phyloP scores from a whole-genome alignment of 2,113 vertebrate genomes.

The Beaufortia kweichowensis region DNA sequence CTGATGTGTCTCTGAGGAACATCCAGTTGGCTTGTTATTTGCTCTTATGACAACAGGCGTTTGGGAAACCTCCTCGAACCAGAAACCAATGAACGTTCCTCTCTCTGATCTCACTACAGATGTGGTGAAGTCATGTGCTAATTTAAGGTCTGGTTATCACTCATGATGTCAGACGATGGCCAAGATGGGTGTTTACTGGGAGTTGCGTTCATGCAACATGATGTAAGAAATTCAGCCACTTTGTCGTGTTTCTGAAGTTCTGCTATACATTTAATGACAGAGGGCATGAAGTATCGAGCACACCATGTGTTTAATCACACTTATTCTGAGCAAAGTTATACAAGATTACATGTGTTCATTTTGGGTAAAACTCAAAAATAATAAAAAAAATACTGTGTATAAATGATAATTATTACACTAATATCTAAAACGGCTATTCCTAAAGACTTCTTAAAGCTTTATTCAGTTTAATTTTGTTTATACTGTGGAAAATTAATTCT shows the following conservation, averaged over 20 bases:
- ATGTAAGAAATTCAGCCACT: slow-evolving; percentile 17
- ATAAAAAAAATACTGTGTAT: too few species aligned
- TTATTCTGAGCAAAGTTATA: not conserved
- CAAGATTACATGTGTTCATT: not conserved
- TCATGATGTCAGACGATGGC: slow-evolving; percentile 34
- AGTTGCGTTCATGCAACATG: slow-evolving; percentile 28
- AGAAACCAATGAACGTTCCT: slow-evolving; percentile 30
- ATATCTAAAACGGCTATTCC: too few species aligned
- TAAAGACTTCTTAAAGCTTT: too few species aligned
- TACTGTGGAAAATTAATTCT: too few species aligned
- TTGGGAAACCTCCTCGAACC: slow-evolving; percentile 32
- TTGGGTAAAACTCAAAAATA: not conserved
- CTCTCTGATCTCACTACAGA: slow-evolving; percentile 37
- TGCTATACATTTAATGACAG: slow-evolving; percentile 49
- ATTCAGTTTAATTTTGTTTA: too few species aligned
- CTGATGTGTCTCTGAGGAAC: not conserved
- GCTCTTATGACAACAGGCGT: slow-evolving; percentile 37
- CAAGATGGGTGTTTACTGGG: slow-evolving; percentile 39
- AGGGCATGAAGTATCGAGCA: slow-evolving; percentile 25
- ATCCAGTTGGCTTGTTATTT: slow-evolving; percentile 22
- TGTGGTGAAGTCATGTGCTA: slow-evolving; percentile 51
- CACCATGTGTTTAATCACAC: not conserved
- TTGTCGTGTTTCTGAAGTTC: slow-evolving; percentile 29
- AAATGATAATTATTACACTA: too few species aligned
- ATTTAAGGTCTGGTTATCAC: slow-evolving; percentile 41